Evolutionary conservation across 92 coral and sea anemone species (phyloP), one percentile per base, ranked within the genome.

Genomic region (Plumapathes pennacea): DNA sequence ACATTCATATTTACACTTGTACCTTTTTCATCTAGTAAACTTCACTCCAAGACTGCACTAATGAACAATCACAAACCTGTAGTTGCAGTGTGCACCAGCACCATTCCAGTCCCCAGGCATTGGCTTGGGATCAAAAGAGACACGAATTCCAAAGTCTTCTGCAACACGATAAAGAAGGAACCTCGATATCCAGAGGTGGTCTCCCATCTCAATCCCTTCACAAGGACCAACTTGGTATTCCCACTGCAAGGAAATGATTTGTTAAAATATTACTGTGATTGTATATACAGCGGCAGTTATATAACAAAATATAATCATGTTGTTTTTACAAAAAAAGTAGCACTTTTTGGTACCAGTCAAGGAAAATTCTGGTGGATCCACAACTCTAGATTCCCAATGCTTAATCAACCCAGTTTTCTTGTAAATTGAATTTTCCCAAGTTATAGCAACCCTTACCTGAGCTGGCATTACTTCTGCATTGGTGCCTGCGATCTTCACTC

Each of bases 401-500:
- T n/a, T n/a, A n/a, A n/a, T n/a, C n/a, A n/a, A n/a, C n/a, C n/a
- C n/a, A n/a, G n/a, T n/a, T n/a, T n/a, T n/a, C n/a, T n/a, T n/a
- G n/a, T n/a, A n/a, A n/a, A n/a, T n/a, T n/a, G n/a, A n/a, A n/a
- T n/a, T n/a, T n/a, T n/a, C n/a, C n/a, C n/a, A n/a, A n/a, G n/a
- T n/a, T n/a, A n/a, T n/a, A n/a, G n/a, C 1, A 14, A 34, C 39
- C 37, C 65, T 49, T 32, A 91, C 97, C 97, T 91, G 97, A 9
- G 97, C 95, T 38, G 97, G 97, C 97, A 91, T 91, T 8, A 91
- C 97, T 69, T 91, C 97, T 17, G 97, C 97, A 72, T 91, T 91
- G 22, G 97, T 83, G 34, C 97, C 97, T 46, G 97, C 96, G 72
- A 91, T 91, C 70, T 88, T 91, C 17, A 91, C 89, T 3, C 97